Conservation (phyloP, 2,797 vertebrate genomes). For the Stomatorhinus walkeri region DNA sequence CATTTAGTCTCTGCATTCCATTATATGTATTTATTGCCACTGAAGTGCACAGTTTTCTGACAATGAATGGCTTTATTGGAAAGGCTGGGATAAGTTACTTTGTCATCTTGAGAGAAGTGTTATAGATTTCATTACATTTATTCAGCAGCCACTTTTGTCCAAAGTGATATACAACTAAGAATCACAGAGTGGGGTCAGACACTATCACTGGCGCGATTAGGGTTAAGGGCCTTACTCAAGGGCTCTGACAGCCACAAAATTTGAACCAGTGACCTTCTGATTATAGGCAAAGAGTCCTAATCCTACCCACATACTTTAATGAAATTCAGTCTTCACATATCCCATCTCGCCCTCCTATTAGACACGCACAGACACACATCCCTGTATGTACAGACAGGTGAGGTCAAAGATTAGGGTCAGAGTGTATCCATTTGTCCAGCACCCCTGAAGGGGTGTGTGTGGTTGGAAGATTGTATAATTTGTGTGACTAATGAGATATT, state of each 20-base stretch:
- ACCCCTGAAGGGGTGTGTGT: neutral
- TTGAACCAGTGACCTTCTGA: neutral
- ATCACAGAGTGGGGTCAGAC: neutral
- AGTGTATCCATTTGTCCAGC: neutral
- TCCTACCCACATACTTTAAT: neutral
- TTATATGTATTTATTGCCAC: neutral
- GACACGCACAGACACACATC: neutral
- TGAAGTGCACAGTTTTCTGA: neutral
- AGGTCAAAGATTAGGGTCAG: neutral
- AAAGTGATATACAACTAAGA: neutral
- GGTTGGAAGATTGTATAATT: neutral
- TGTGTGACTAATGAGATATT: neutral
- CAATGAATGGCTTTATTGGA: neutral
- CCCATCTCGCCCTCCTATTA: neutral
- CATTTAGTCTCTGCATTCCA: neutral
- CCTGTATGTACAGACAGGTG: neutral
- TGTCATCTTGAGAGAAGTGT: neutral
- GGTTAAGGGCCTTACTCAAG: neutral
- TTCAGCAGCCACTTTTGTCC: neutral
- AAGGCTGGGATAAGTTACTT: neutral
- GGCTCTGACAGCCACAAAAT: neutral
- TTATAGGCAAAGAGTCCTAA: neutral
- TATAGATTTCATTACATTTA: neutral
- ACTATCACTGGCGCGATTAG: neutral
- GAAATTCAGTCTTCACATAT: neutral